phyloP scores from a whole-genome alignment of 2,888 invertebrate species.

The Plagodis dolabraria region DNA sequence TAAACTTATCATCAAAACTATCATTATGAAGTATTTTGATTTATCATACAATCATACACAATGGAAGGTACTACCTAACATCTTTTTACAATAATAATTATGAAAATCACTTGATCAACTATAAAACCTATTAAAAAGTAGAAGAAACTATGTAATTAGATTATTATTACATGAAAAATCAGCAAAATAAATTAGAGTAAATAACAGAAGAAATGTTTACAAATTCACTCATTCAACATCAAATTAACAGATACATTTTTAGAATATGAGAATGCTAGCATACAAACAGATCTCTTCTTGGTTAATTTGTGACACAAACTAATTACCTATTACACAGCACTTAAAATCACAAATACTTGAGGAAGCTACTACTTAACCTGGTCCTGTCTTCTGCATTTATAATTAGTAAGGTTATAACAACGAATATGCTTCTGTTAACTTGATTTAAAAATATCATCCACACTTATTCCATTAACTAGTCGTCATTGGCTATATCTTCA shows the following conservation, averaged over 20 bases:
- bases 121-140: slow-evolving; percentile 55
- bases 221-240: slow-evolving; percentile 39
- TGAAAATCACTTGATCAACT: slow-evolving; percentile 55
- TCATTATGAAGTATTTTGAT: slow-evolving; percentile 65
- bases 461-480: slow-evolving; percentile 59
- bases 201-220: slow-evolving; percentile 36
- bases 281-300: slow-evolving; percentile 62
- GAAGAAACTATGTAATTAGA: slow-evolving; percentile 53
- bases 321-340: slow-evolving; percentile 50
- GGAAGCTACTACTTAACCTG: slow-evolving; percentile 43
- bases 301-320: slow-evolving; percentile 70
- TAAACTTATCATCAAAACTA: slow-evolving; percentile 66
- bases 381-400: slow-evolving; percentile 21
- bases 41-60: slow-evolving; percentile 69
- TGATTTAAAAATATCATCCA: slow-evolving; percentile 57
- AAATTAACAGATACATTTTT: slow-evolving; percentile 50
- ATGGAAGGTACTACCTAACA: slow-evolving; percentile 68
- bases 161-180: slow-evolving; percentile 42
- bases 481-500: slow-evolving; percentile 61
- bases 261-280: slow-evolving; percentile 42
- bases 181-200: slow-evolving; percentile 53
- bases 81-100: slow-evolving; percentile 60
- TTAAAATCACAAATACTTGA: slow-evolving; percentile 55
- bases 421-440: slow-evolving; percentile 49
- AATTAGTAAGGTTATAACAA: slow-evolving; percentile 46